Percentiles rank a stretch among this genome's conserved stretches.
phyloP scores from a whole-genome alignment of 2,888 invertebrate genomes.

The Scaptomyza parva region DNA sequence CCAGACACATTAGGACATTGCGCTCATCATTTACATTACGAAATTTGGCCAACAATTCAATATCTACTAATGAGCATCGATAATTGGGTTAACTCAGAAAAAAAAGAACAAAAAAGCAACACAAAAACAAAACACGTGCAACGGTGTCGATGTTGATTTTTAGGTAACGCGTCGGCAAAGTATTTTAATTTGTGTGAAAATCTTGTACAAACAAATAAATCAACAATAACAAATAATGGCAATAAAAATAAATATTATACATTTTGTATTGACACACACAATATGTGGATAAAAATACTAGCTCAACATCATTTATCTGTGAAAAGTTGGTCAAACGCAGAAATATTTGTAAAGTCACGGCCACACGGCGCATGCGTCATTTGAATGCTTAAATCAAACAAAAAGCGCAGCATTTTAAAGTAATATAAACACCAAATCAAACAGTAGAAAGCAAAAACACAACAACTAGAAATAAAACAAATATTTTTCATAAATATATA shows the following conservation, averaged over 20 bases:
- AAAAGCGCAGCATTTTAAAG: conserved; percentile 71
- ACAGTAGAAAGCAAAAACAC: conserved; percentile 28
- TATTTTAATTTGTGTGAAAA: conserved; percentile 82
- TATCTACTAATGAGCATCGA: conserved; percentile 78
- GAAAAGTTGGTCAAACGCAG: conserved; percentile 71
- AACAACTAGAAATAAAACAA: conserved; percentile 48
- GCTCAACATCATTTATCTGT: conserved; percentile 58
- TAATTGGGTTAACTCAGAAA: conserved; percentile 76
- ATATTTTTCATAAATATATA: conserved; percentile 64
- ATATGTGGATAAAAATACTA: conserved; percentile 16
- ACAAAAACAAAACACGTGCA: conserved; percentile 21
- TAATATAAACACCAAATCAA: conserved; percentile 60
- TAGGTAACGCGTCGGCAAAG: conserved; percentile 57
- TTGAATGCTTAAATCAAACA: conserved; percentile 59
- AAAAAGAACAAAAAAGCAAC: conserved; percentile 6
- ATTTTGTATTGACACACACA: conserved; percentile 51
- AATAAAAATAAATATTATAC: conserved; percentile 76
- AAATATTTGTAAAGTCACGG: conserved; percentile 68
- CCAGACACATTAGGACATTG: conserved; percentile 59
- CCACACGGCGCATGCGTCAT: conserved; percentile 71
- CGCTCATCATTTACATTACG: conserved; percentile 33
- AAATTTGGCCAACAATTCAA: conserved; percentile 76
- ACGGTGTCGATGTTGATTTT: conserved; percentile 44
- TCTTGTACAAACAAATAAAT: conserved; percentile 78
- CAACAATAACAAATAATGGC: conserved; percentile 73